Conservation (phyloP, 2,888 invertebrate species). For the Eristalinus sepulchralis region DNA sequence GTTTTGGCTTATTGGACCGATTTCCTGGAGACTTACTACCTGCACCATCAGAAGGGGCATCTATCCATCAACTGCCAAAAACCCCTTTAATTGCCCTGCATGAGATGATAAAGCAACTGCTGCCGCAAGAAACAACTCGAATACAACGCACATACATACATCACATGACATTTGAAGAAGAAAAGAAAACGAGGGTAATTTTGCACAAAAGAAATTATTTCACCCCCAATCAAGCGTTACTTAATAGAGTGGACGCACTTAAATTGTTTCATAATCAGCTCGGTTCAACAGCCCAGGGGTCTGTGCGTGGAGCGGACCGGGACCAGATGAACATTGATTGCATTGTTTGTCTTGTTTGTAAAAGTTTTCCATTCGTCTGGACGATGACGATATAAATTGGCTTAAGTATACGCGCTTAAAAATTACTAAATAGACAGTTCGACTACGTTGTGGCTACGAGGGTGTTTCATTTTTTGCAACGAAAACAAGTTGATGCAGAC, state of each 20-base stretch:
- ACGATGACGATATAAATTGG: slow-evolving; percentile 25
- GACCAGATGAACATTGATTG: neutral
- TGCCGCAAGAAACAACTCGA: no score
- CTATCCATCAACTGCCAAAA: no score
- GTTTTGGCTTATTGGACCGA: no score
- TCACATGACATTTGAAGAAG: neutral
- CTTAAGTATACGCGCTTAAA: slow-evolving; percentile 17
- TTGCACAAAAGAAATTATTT: neutral
- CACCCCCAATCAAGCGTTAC: slow-evolving; percentile 37
- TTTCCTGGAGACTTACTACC: no score
- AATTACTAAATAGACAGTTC: neutral
- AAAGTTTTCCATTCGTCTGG: slow-evolving; percentile 59
- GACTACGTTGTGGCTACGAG: neutral
- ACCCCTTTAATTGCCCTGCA: no score
- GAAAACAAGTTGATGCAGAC: no score
- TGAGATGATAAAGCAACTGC: no score
- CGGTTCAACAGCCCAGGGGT: slow-evolving; percentile 59
- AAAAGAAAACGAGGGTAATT: slow-evolving; percentile 6
- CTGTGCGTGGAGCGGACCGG: slow-evolving; percentile 1
- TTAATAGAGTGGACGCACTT: slow-evolving; percentile 54
- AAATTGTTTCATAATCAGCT: slow-evolving; percentile 31
- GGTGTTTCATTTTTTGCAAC: neutral
- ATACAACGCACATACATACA: no score
- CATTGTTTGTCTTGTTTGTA: slow-evolving; percentile 43
- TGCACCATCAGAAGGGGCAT: no score